Conservation (phyloP, 2,113 vertebrate species). For the Planiliza haematocheilus region DNA sequence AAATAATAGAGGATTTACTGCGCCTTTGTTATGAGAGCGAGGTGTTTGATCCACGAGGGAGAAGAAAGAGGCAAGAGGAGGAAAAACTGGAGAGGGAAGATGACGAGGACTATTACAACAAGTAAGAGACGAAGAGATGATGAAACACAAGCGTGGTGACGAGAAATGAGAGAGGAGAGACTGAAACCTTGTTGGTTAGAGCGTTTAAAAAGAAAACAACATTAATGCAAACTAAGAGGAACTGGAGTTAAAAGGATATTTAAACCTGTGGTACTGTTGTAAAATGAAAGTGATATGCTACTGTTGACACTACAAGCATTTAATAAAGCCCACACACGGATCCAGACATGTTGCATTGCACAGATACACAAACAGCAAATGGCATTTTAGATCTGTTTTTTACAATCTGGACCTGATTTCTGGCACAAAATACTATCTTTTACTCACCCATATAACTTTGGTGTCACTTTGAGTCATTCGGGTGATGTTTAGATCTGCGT, state of each 20-base stretch:
- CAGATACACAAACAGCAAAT: no score
- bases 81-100: background rate
- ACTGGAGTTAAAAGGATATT: background rate
- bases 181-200: background rate
- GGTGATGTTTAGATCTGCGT: no score
- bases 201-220: background rate
- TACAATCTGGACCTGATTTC: no score
- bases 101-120: background rate
- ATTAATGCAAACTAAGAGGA: background rate
- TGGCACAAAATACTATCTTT: no score
- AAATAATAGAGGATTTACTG: constrained; percentile 29
- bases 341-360: no score
- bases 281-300: no score
- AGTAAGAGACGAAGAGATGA: constrained; percentile 40
- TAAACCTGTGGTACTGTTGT: no score
- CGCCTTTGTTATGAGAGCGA: constrained; percentile 45
- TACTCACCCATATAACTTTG: no score
- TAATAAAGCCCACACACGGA: no score
- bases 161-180: constrained; percentile 38
- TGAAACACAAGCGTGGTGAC: constrained; percentile 22
- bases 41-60: constrained; percentile 36
- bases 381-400: no score
- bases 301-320: background rate
- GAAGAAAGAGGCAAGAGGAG: background rate
- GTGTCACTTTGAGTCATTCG: no score